phyloP scores from a whole-genome alignment of 2,888 invertebrate genomes.

The Lathronympha strigana region DNA sequence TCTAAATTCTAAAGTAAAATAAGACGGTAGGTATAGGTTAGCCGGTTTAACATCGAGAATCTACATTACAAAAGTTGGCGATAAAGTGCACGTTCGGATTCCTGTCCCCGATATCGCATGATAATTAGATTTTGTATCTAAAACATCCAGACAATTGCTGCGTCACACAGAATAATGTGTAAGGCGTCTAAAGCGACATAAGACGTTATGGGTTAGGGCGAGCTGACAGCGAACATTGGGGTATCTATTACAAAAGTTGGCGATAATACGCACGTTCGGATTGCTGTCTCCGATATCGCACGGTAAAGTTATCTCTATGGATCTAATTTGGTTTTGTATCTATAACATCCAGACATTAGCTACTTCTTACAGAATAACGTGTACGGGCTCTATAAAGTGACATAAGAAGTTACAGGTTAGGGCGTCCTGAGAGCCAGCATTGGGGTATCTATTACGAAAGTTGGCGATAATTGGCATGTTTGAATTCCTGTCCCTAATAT shows the following conservation, averaged over 20 bases:
- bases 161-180: background rate
- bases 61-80: no score
- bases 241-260: constrained; percentile 37
- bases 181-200: constrained; percentile 1
- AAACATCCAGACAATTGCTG: background rate
- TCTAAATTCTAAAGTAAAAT: no score
- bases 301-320: constrained; percentile 27
- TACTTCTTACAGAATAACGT: background rate
- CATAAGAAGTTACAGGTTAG: background rate
- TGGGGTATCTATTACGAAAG: constrained; percentile 43
- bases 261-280: constrained; percentile 40
- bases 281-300: constrained; percentile 24
- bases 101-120: no score
- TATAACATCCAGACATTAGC: no score
- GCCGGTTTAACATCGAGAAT: no score
- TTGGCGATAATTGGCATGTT: constrained; percentile 38
- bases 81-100: no score
- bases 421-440: constrained; percentile 43
- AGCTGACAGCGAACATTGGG: constrained; percentile 46
- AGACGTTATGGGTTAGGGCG: background rate
- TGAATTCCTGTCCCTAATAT: constrained; percentile 31
- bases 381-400: background rate
- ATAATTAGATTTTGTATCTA: no score
- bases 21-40: no score
- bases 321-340: constrained; percentile 24